Base-by-base conservation (phyloP, 2,888 invertebrate genomes). In the Melinaea menophilus region DNA sequence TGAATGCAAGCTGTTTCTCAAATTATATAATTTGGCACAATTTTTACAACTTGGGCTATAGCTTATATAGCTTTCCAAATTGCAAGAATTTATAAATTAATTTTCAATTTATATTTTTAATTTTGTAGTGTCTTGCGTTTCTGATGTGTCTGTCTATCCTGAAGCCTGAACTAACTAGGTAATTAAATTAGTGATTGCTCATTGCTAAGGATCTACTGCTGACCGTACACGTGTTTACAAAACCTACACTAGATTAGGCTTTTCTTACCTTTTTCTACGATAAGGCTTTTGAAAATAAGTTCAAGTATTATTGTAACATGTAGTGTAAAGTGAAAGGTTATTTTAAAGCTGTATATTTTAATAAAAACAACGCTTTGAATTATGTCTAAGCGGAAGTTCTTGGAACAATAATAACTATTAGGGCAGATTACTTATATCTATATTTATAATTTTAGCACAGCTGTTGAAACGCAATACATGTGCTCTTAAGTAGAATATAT, bases 1-100 rank as follows among this genome's bases (percentile, higher is more conserved):
- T 88, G 85, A 87, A 80, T 82, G 82, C 88, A 88, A 88, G 89
- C 88, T 89, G 88, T 85, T 84, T 86, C 88, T 82, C 82, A 83
- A 83, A 85, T 87, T 83, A 73, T 76, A 82, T 79, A 81, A 82
- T 85, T 85, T 82, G 79, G 78, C 82, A 78, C 77, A 79, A 82
- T 85, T 86, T 86, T 88, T 86, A 57, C 61, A 54, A 63, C 65
- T 69, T 67, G 65, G 64, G 67, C 31, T 31, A 51, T 11, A 22
- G 22, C 22, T 48, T 51, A 62, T 76, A 79, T 2, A 31, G 31
- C 7, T 48, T 48, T 5, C 7, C 9, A 41, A 3, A 1, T 9
- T 3, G 9, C 79, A 79, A 89, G 84, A 41, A 41, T 41, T 41
- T 9, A 41, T 41, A 9, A 41, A 9, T 41, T 41, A 41, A 41